Evolutionary conservation across 2,888 invertebrate genomes (phyloP), one percentile per base, ranked within the genome.

Genomic region (Darwinula stevensoni): DNA sequence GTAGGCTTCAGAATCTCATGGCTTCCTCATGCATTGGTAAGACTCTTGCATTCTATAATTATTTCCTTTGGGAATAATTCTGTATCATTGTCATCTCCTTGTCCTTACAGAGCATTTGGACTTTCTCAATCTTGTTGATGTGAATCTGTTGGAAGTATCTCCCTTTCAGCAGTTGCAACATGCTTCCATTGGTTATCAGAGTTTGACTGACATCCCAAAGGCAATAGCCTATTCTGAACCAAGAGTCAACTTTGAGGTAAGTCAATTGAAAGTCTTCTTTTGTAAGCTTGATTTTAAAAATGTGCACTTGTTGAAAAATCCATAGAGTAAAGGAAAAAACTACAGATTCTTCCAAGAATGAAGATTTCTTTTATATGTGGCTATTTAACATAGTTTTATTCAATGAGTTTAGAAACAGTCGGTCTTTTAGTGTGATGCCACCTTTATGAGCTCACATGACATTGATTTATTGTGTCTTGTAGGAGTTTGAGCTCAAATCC

Each of bases 21-120:
- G 80, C 88, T n/a, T 86, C 91, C 42, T 86, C 91, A 4, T 97
- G 94, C 47, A 76, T 86, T 47, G 76, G 75, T 70, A 53, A 50
- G 46, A 27, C 18, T 28, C 11, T 6, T 22, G 28, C 13, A 13
- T n/a, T n/a, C n/a, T n/a, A n/a, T n/a, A n/a, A n/a, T n/a, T n/a
- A n/a, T n/a, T n/a, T n/a, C n/a, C n/a, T n/a, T n/a, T n/a, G n/a
- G n/a, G n/a, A n/a, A n/a, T n/a, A n/a, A n/a, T n/a, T n/a, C n/a
- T n/a, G n/a, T n/a, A n/a, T n/a, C n/a, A n/a, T n/a, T n/a, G n/a
- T n/a, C n/a, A n/a, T n/a, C n/a, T n/a, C n/a, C n/a, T 29, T 34
- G 30, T 15, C 12, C 6, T 48, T 50, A 27, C 41, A 63, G 97
- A 97, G 51, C 94, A 97, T 57, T 59, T 97, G 51, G 97, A 97